phyloP scores from a whole-genome alignment of 2,888 invertebrate genomes.

The Priocnemis perturbator region DNA sequence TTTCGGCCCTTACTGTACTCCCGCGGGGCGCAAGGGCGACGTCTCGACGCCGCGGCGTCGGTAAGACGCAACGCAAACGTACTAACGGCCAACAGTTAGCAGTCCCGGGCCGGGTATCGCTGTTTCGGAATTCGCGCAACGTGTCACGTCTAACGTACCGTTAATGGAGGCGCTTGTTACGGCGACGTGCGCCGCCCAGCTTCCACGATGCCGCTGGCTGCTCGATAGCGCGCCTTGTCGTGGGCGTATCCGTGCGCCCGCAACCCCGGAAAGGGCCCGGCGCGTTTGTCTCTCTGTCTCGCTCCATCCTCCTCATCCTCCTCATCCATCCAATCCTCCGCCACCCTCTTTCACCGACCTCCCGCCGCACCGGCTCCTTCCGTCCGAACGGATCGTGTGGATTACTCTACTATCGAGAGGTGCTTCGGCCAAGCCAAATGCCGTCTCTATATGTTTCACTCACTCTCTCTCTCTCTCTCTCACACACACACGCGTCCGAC shows the following conservation, averaged over 20 bases:
- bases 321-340: background rate
- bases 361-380: background rate
- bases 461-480: too few species aligned
- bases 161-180: slow-evolving; percentile 71
- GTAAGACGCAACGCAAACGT: slow-evolving; percentile 62
- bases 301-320: background rate
- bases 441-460: too few species aligned
- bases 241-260: slow-evolving; percentile 39
- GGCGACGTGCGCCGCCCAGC: slow-evolving; percentile 46
- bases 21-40: too few species aligned
- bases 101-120: slow-evolving; percentile 39
- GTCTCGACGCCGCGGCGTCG: slow-evolving; percentile 15
- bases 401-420: too few species aligned
- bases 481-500: too few species aligned
- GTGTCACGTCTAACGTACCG: slow-evolving; percentile 71
- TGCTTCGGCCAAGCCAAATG: too few species aligned
- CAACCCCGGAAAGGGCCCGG: too few species aligned
- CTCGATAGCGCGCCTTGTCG: slow-evolving; percentile 57
- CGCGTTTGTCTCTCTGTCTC: background rate
- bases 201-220: slow-evolving; percentile 31
- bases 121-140: slow-evolving; percentile 66
- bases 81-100: slow-evolving; percentile 34
- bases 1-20: too few species aligned
- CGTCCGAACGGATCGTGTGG: too few species aligned
- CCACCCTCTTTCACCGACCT: background rate